Evolutionary conservation across 2,797 vertebrate genomes (phyloP).

Genomic region (Trachops cirrhosus): DNA sequence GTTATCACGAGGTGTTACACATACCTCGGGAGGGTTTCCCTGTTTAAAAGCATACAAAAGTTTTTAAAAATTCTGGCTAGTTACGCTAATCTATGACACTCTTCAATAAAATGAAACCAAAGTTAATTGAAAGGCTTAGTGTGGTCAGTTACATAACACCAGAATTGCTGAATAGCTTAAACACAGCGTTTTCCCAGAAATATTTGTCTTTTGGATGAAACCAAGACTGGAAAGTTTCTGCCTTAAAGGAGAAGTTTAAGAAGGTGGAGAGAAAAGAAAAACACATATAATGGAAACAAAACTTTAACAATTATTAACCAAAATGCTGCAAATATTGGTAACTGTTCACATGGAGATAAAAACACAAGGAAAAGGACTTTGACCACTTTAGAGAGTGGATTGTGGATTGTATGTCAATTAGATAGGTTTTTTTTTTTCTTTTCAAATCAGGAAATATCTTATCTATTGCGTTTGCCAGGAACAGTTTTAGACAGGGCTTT

Average conservation of each 20-base stretch:
- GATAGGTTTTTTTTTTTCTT: not conserved
- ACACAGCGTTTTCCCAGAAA: slow-evolving; percentile 74
- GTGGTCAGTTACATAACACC: slow-evolving; percentile 74
- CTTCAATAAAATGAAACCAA: slow-evolving; percentile 68
- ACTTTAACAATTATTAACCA: slow-evolving; percentile 22
- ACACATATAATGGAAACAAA: slow-evolving; percentile 17
- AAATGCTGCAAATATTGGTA: not conserved
- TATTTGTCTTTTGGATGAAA: slow-evolving; percentile 74
- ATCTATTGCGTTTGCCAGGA: slow-evolving; percentile 36
- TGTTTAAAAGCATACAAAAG: slow-evolving; percentile 38
- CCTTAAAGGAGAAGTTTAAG: slow-evolving; percentile 63
- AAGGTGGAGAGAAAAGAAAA: slow-evolving; percentile 69
- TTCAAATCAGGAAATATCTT: slow-evolving; percentile 50
- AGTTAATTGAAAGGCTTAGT: slow-evolving; percentile 69
- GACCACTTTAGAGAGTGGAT: not conserved
- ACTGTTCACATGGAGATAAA: not conserved
- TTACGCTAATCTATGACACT: slow-evolving; percentile 48
- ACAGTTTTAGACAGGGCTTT: slow-evolving; percentile 14
- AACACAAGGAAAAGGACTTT: slow-evolving; percentile 8
- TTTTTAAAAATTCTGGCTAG: slow-evolving; percentile 4
- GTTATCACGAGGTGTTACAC: not conserved
- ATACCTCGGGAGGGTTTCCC: not conserved
- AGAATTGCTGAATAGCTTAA: slow-evolving; percentile 75
- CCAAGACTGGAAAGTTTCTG: slow-evolving; percentile 76
- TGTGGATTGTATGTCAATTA: not conserved